These are phyloP conservation scores for Novumbra hubbsi DNA, from an alignment of 2,797 vertebrate genomes.

Conservation along the genomic window DNA sequence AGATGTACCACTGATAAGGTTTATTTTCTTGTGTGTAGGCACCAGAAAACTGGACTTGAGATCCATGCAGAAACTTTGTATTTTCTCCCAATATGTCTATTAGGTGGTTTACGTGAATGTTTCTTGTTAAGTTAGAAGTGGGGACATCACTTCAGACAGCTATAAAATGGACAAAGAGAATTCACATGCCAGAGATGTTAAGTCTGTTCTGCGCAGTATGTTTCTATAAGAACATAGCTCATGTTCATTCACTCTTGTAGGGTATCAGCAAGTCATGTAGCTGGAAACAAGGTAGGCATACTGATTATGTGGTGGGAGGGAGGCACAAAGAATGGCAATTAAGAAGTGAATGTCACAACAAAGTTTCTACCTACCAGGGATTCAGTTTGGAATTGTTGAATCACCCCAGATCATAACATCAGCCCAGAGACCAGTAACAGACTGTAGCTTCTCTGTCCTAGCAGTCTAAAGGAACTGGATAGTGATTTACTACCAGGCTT, in stretches of 20 bases:
- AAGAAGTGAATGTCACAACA: background rate
- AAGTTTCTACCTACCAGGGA: constrained; percentile 21
- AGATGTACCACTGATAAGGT: constrained; percentile 12
- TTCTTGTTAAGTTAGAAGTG: background rate
- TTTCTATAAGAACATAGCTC: background rate
- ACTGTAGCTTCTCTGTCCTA: background rate
- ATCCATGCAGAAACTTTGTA: constrained; percentile 16
- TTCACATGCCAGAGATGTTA: background rate
- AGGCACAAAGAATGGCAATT: constrained; percentile 16
- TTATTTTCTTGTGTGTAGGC: constrained; percentile 9
- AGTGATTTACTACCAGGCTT: background rate
- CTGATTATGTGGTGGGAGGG: constrained; percentile 18
- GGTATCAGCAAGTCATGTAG: background rate
- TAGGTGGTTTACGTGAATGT: background rate
- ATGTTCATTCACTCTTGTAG: constrained; percentile 19
- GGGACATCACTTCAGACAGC: background rate
- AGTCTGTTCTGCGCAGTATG: background rate
- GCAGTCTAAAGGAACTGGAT: background rate
- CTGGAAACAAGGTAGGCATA: constrained; percentile 18
- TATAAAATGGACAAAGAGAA: background rate
- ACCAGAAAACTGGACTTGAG: background rate
- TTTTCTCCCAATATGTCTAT: constrained; percentile 14
- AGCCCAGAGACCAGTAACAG: background rate
- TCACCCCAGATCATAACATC: constrained; percentile 7
- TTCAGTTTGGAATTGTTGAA: constrained; percentile 23